Evolutionary conservation across 2,113 vertebrate species (phyloP), one percentile per base, ranked within the genome.

Genomic region (Prochilodus magdalenae): DNA sequence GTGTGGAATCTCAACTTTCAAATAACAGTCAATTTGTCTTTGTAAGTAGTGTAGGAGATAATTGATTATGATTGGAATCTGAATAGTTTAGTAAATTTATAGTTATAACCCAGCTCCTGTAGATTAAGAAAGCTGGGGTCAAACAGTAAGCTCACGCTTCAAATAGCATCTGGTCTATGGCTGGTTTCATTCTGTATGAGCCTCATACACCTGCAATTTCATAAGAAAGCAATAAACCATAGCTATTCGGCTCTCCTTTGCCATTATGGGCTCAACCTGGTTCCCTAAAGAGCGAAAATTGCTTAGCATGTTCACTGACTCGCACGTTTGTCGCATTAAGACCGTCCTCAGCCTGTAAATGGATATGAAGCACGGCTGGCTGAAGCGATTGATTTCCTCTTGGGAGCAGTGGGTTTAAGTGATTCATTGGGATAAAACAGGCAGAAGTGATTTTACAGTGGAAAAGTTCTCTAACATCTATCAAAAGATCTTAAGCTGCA

Each of bases 331-430:
- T 78, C 75, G 65, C 75, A 63, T 78, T 65, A 73, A 65, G 62
- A 75, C 30, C 49, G 53, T 62, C 44, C 70, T 47, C 36, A 67
- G 47, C 26, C 36, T 65, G 29, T 69, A 74, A 69, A 55, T 26
- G 26, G 65, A 49, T 59, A 36, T 80, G 47, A 84, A 76, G 72
- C 77, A 84, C 62, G 73, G 66, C 49, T 75, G 55, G 65, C 40
- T 84, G 59, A 62, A 82, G 73, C 47, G 49, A 84, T 71, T 71
- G 65, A 80, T 70, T n/a, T 69, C 77, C 55, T 84, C 77, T 14
- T 49, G 30, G 72, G 77, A 60, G 30, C 73, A 49, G 27, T 53
- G 44, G 53, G n/a, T 79, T 67, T 60, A 29, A 75, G 65, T 75
- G 65, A 80, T 84, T 62, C 44, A 80, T 60, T 69, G 51, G 24